Conservation (phyloP, 2,113 vertebrate species). For the Solenodon paradoxus region DNA sequence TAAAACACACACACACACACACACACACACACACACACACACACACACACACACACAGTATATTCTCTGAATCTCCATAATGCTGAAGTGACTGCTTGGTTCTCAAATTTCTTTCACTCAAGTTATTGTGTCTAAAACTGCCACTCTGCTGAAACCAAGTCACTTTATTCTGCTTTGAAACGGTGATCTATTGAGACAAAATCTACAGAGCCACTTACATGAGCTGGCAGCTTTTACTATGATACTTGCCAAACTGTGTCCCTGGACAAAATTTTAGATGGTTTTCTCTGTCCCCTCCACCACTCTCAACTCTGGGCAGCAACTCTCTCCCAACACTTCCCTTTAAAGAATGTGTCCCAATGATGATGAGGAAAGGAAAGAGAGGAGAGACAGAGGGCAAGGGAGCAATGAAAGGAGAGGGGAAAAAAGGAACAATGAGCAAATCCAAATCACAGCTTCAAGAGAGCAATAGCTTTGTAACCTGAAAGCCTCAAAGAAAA, state of each 20-base stretch:
- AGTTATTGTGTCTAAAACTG: constrained; percentile 12
- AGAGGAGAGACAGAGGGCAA: too few species aligned
- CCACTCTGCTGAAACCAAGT: constrained; percentile 41
- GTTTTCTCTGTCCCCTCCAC: neutral
- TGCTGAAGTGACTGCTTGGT: neutral
- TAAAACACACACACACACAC: too few species aligned
- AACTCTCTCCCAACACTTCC: neutral
- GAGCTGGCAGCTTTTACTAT: constrained; percentile 6
- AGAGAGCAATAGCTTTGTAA: constrained; percentile 11
- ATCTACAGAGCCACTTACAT: constrained; percentile 42
- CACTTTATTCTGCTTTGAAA: constrained; percentile 63
- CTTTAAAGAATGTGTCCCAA: neutral
- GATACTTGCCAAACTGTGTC: neutral
- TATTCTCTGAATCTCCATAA: neutral
- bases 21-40: neutral
- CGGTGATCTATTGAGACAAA: constrained; percentile 50
- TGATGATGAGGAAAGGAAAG: neutral
- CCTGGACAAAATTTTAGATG: neutral
- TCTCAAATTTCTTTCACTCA: constrained; percentile 46
- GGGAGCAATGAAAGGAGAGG: too few species aligned
- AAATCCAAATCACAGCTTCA: neutral
- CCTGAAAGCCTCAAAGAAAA: constrained; percentile 52
- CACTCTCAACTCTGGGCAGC: neutral
- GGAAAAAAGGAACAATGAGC: too few species aligned
- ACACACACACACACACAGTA: neutral